A percentile compares a stretch with the other conserved stretches of the same genome.
Conservation (phyloP, 1,140 invertebrate genomes). For the Aethina tumida region DNA sequence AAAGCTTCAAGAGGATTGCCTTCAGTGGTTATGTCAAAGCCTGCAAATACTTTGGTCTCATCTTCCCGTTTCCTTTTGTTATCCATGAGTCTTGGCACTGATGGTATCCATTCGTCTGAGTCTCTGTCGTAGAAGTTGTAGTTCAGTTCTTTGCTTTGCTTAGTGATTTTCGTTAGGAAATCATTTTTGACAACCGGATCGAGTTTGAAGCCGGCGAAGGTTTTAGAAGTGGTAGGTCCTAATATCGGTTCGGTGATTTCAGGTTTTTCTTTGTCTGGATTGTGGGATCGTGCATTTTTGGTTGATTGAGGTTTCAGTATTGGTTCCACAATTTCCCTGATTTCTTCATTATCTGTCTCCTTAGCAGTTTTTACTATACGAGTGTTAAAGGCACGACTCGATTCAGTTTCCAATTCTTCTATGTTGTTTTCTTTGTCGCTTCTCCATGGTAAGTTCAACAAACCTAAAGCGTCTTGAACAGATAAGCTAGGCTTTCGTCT, state of each 20-base stretch:
- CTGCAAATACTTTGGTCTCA: conserved; percentile 16
- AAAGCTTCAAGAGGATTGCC: conserved; percentile 34
- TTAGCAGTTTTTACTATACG: conserved; percentile 42
- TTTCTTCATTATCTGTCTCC: conserved; percentile 6
- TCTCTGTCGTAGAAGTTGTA: conserved; percentile 28
- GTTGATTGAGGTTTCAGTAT: conserved; percentile 37
- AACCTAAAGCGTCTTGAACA: conserved; percentile 37
- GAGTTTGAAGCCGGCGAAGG: conserved; percentile 12
- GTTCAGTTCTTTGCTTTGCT: conserved; percentile 18
- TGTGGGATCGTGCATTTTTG: conserved; percentile 40
- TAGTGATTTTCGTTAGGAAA: conserved; percentile 10
- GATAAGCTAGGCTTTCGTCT: conserved; percentile 22
- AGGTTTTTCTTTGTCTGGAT: conserved; percentile 36
- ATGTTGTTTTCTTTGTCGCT: conserved; percentile 40
- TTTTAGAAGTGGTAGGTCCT: conserved; percentile 46
- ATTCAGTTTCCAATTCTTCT: conserved; percentile 40
- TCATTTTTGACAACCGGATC: conserved; percentile 12
- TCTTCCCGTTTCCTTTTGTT: conserved; percentile 30
- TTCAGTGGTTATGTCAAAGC: neutral
- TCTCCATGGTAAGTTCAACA: conserved; percentile 39
- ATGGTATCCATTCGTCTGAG: conserved; percentile 20
- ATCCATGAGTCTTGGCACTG: no score
- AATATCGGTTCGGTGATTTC: conserved; percentile 66
- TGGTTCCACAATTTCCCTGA: conserved; percentile 40
- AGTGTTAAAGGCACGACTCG: conserved; percentile 51